phyloP scores from a whole-genome alignment of 2,797 vertebrate genomes.

The Sandelia bainsii region DNA sequence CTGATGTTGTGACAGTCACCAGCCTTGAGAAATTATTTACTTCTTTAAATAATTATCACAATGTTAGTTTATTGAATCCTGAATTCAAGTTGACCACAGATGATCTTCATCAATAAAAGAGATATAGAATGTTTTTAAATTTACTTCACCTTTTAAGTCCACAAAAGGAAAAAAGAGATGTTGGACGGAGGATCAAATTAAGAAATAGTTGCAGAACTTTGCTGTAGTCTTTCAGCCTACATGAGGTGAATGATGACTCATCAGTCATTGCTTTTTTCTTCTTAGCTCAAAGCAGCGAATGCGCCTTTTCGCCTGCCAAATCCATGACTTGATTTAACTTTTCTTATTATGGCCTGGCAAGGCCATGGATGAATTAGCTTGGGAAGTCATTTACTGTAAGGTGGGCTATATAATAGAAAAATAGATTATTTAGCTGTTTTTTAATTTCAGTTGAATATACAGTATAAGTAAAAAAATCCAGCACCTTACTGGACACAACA shows the following conservation, averaged over 20 bases:
- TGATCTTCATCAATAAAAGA: not conserved
- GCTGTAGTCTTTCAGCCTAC: slow-evolving; percentile 38
- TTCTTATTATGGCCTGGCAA: slow-evolving; percentile 26
- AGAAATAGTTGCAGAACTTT: slow-evolving; percentile 37
- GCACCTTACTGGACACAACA: not conserved
- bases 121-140: not conserved
- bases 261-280: slow-evolving; percentile 18
- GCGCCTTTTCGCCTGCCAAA: slow-evolving; percentile 27
- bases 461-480: not conserved
- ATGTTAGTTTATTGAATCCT: not conserved
- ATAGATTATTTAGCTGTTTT: not conserved
- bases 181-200: slow-evolving; percentile 24
- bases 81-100: not conserved
- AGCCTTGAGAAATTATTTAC: not conserved
- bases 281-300: slow-evolving; percentile 21
- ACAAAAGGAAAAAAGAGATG: slow-evolving; percentile 3
- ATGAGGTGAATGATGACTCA: slow-evolving; percentile 60
- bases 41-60: not conserved
- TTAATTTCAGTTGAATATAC: not conserved
- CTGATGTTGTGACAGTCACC: not conserved
- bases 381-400: slow-evolving; percentile 22
- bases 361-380: slow-evolving; percentile 24
- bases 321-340: slow-evolving; percentile 31
- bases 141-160: not conserved
- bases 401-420: slow-evolving; percentile 4